Evolutionary conservation across 1,140 invertebrate species (phyloP), one percentile per base, ranked within the genome.

Genomic region (Zophobas morio): DNA sequence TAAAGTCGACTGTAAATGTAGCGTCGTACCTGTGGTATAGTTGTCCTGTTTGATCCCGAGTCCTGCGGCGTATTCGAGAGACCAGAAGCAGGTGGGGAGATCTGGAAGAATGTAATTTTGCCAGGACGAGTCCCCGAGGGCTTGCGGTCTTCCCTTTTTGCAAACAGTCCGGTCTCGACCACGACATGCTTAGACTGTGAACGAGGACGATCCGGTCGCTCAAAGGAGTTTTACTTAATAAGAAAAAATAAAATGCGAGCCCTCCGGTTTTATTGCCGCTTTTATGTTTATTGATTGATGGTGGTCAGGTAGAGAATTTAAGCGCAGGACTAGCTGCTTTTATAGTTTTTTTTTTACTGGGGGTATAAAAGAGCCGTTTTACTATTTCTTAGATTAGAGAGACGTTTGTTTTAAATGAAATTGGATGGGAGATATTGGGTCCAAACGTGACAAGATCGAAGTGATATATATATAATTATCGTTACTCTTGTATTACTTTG

Each of bases 41-140:
- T 56, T 74, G 53, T 53, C 40, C 72, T 74, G 72, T 74, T 54
- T 74, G 72, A 74, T 72, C 70, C 51, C 2, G 8, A 72, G 75
- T 77, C 75, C 72, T 77, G 71, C 57, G 66, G 60, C 46, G 70
- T 51, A 54, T 70, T 73, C 75, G 63, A 54, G 63, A 54, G 57
- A 70, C 54, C 70, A 71, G 76, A 32, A 66, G 70, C 79, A 80
- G 77, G 79, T 80, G 79, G 76, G 74, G 75, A 81, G 80, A 75
- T 82, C 79, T 75, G 81, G 81, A 86, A 86, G 85, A 86, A 86
- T 85, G 85, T 85, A 86, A 86, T 86, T 86, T 86, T 82, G 81
- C 78, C 79, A 80, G 81, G 84, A 86, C 85, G 85, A 82, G 81
- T 83, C 85, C 84, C 84, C 42, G 49, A 82, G 84, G 84, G 75